Base-by-base conservation (phyloP, 2,113 vertebrate genomes). In the Odobenus rosmarus region DNA sequence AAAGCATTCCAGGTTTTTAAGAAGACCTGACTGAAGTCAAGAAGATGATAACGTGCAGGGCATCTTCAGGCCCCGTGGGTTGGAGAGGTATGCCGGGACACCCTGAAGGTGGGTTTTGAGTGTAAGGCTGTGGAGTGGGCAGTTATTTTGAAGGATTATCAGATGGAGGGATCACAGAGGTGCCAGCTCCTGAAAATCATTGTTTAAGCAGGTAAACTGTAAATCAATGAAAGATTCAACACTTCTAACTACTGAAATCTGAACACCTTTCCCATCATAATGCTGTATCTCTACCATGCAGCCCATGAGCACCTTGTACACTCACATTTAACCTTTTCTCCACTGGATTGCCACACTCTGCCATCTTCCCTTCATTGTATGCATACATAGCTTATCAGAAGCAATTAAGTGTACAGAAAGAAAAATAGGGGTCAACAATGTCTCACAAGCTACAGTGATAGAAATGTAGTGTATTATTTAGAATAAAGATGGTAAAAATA, bases 271-370 rank as follows among this genome's bases (percentile, higher is more conserved):
- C 2, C 5, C 11, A 18, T 51, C 16, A 24, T 12, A 62, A 67
- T 18, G 13, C 26, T 4, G 2, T 28, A n/a, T 31, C 26, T 85
- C 36, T 55, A 2, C 26, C 10, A 55, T 1, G 8, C 4, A 49
- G 0, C n/a, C 7, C 19, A 28, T 0, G 0, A 18, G 9, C n/a
- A 33, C 18, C 16, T 21, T 13, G 9, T 13, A 26, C 2, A 42
- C 31, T 59, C 69, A 39, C 2, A 11, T 80, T 36, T n/a, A 42
- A 19, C 9, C 19, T 67, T 71, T 90, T 90, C 39, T n/a, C 59
- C 28, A 7, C 62, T 36, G 33, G 69, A 15, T 59, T 6, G 14
- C 15, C 71, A 55, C 26, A 69, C n/a, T 83, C 80, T 71, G 42
- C 28, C 18, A 7, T 21, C 49, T 74, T 55, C 49, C 10, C 19